Evolutionary conservation across 2,113 vertebrate genomes (phyloP).

Genomic region (Shinisaurus crocodilurus): DNA sequence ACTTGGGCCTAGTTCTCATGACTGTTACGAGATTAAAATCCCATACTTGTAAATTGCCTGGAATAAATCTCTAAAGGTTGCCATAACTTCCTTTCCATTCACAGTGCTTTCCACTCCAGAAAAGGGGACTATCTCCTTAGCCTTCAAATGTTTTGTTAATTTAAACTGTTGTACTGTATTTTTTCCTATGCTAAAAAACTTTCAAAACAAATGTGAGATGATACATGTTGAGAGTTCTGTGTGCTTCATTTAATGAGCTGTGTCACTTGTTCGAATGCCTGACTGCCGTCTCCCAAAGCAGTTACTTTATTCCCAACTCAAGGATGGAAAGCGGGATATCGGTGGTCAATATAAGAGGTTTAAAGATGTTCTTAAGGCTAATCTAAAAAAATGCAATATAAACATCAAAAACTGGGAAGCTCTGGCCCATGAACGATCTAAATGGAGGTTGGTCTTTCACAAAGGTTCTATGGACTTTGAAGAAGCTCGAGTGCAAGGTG

Average conservation of each 20-base stretch:
- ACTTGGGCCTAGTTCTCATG: neutral
- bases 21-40: constrained; percentile 1
- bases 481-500: too few species aligned
- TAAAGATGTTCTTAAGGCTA: too few species aligned
- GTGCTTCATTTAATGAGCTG: neutral
- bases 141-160: neutral
- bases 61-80: accelerated
- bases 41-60: neutral
- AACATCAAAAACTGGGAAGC: too few species aligned
- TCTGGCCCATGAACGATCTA: too few species aligned
- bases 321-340: too few species aligned
- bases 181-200: constrained; percentile 16
- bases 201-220: constrained; percentile 27
- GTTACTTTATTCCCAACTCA: too few species aligned
- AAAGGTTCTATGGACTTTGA: too few species aligned
- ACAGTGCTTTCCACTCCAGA: neutral
- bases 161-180: neutral
- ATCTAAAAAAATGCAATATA: too few species aligned
- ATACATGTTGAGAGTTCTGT: neutral
- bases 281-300: too few species aligned
- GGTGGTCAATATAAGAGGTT: too few species aligned
- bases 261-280: too few species aligned
- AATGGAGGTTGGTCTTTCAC: too few species aligned
- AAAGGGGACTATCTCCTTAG: neutral
- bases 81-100: neutral